Base-by-base conservation (phyloP, 2,888 invertebrate genomes). In the Galeopsomyia nigrocyanea region DNA sequence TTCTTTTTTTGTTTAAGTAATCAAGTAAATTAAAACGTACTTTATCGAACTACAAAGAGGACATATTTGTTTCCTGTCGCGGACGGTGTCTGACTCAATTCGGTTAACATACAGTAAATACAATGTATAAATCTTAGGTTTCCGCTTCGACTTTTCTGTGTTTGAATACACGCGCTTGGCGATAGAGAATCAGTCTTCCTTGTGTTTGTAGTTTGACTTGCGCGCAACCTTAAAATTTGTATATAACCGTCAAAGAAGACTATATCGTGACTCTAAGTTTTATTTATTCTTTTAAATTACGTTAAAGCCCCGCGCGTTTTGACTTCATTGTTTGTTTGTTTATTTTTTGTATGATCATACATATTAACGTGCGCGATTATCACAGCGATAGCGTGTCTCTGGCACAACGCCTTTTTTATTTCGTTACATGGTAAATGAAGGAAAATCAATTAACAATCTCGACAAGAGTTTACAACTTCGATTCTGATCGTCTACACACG, bases 341-440 rank as follows among this genome's bases (percentile, higher is more conserved):
- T 72, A 71, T 68, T 50, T 74, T 75, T 64, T 72, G 77, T 79
- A 82, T 81, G 79, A 82, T 79, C 79, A 78, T 80, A 79, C 75
- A 78, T 78, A 69, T 79, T 77, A 78, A 81, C 80, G 82, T 84
- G 85, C 84, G 84, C 82, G 83, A 86, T 68, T 85, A 86, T 86
- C 86, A 85, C 86, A 86, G 86, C 82, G 81, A 82, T 86, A 85
- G 84, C 84, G 81, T 80, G 61, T 68, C 63, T 66, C 53, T 39
- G 7, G 76, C 75, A 79, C 75, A 76, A 76, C 72, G 60, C 53
- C 50, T 65, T 74, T 61, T 65, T 68, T 67, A 19, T 65, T 67
- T 62, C 14, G 46, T 56, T 61, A 53, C 19, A n/a, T 39, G 39
- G 17, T 50, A 66, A 57, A 57, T 26, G 26, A 55, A 69, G 46